These are phyloP conservation scores for Trogon melanurus DNA, from an alignment of 2,113 vertebrate genomes.

Conservation along the genomic window DNA sequence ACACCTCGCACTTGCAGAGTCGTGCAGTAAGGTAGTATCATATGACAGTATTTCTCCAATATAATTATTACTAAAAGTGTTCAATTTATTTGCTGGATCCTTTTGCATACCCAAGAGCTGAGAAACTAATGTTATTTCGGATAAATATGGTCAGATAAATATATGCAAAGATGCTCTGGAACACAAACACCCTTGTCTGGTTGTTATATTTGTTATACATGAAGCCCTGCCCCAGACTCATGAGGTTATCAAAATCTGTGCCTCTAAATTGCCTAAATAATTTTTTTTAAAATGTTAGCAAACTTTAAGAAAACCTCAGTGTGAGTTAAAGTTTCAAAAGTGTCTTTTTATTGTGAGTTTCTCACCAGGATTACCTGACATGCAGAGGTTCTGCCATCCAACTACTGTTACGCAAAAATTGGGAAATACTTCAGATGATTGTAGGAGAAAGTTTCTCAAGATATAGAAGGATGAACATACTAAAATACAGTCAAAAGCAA, in stretches of 20 bases:
- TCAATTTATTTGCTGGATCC: background rate
- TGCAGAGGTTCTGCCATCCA: background rate
- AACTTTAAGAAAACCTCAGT: background rate
- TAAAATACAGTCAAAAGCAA: background rate
- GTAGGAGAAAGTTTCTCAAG: background rate
- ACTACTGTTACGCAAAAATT: background rate
- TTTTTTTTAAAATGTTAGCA: background rate
- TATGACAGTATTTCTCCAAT: background rate
- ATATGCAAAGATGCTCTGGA: background rate
- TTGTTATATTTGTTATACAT: background rate
- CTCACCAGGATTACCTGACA: background rate
- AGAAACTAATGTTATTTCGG: background rate
- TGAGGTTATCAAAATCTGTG: background rate
- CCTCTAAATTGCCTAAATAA: background rate
- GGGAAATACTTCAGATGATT: background rate
- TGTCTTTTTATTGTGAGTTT: background rate
- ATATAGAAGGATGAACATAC: background rate
- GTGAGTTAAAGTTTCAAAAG: background rate
- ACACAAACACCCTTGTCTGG: background rate
- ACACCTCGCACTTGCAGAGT: background rate
- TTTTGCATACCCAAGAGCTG: conserved; percentile 1
- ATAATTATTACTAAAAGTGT: background rate
- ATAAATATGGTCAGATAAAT: background rate
- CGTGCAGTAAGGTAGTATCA: background rate
- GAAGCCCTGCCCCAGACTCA: background rate